A percentile compares a stretch with the other conserved stretches of the same genome.
Conservation (phyloP, 2,888 invertebrate species). For the Patella caerulea region DNA sequence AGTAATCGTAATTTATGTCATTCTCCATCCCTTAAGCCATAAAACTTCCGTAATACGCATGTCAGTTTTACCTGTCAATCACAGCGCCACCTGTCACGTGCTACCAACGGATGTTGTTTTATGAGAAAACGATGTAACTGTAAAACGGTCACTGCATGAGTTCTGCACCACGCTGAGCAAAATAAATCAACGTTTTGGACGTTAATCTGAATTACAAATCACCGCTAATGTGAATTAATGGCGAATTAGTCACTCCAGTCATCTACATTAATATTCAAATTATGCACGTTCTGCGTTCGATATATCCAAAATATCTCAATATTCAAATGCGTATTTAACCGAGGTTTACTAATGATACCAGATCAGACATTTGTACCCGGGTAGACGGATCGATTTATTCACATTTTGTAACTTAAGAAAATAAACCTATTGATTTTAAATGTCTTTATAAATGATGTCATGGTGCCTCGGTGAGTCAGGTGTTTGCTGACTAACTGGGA, state of each 20-base stretch:
- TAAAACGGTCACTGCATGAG: neutral
- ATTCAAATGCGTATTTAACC: no score
- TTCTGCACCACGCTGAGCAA: neutral
- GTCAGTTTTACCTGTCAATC: slow-evolving; percentile 9
- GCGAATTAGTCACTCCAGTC: neutral
- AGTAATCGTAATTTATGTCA: slow-evolving; percentile 1
- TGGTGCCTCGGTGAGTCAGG: no score
- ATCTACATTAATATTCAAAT: neutral
- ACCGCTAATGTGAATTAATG: neutral
- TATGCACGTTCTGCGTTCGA: no score
- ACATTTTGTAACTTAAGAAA: no score
- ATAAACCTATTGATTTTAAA: no score
- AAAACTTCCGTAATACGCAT: slow-evolving; percentile 13
- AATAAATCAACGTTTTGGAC: neutral
- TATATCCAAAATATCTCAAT: no score
- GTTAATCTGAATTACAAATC: neutral
- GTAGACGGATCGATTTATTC: no score
- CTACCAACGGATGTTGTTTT: slow-evolving; percentile 6
- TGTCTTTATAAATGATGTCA: no score
- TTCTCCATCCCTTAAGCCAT: neutral
- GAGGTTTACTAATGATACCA: no score
- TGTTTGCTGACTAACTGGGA: no score
- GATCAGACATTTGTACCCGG: no score
- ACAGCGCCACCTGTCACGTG: slow-evolving; percentile 12
- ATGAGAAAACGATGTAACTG: slow-evolving; percentile 7